Evolutionary conservation across 2,113 vertebrate species (phyloP), one percentile per base, ranked within the genome.

Genomic region (Platysteira castanea): DNA sequence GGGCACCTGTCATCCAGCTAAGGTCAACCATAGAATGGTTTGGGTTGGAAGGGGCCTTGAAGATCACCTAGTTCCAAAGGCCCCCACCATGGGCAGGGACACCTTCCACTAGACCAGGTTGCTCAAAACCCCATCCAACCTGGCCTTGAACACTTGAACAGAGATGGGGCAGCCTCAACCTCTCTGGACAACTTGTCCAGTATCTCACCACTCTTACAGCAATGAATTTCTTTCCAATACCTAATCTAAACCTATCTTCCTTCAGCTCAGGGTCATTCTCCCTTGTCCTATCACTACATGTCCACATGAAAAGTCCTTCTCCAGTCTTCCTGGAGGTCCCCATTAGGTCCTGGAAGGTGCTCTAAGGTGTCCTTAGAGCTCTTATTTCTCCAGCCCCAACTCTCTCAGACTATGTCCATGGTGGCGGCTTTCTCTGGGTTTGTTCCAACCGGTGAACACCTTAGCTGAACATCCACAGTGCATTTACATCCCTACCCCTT

Each of bases 401-500:
- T 27, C 4, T 68, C 41, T 68, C 39, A 75, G 24, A 22, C 16
- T 54, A 24, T 54, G 6, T 11, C 18, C 13, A 23, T 20, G 27
- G 10, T 47, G 35, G 15, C 27, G 8, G 21, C 21, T 41, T 76
- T 11, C 30, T 56, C 27, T 56, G 49, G 15, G 28, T 30, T 56
- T 2, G 0, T 37, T 33, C 47, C 35, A 54, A 15, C 16, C 27
- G 11, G 16, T 41, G 39, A 47, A 23, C 6, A 22, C 14, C 30
- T 35, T 26, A 61, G 6, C 9, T 76, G 30, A 69, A 27, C 24
- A 26, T 46, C 16, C 41, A 64, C 24, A 27, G 8, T 74, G 5
- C n/a, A 80, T 42, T 68, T 85, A 65, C 7, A n/a, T 15, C 4
- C 2, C 1, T 0, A 3, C 2, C 2, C 10, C 33, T 56, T 39